Evolutionary conservation across 2,888 invertebrate genomes (phyloP).

Genomic region (Xanthorhoe spadicearia): DNA sequence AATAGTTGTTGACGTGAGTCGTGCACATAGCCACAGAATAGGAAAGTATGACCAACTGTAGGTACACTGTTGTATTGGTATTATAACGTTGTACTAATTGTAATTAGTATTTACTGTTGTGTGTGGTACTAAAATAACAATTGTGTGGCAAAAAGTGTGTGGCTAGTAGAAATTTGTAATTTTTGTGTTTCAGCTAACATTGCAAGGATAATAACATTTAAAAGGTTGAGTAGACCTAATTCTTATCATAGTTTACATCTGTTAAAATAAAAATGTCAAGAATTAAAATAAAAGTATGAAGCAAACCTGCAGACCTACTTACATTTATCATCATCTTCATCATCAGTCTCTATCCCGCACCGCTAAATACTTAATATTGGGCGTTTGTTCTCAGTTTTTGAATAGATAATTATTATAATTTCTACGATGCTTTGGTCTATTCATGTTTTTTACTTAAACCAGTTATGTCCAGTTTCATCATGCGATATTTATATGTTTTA

Average conservation of each 20-base stretch:
- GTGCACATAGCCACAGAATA: conserved; percentile 26
- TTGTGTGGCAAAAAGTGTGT: no score
- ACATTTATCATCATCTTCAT: no score
- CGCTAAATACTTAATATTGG: neutral
- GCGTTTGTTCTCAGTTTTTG: neutral
- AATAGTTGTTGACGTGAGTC: conserved; percentile 4
- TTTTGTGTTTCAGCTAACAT: no score
- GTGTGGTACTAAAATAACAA: neutral
- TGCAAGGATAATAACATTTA: no score
- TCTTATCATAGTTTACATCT: no score
- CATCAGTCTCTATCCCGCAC: no score
- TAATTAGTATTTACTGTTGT: neutral
- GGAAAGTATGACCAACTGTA: neutral
- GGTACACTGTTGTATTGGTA: neutral
- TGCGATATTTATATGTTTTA: neutral
- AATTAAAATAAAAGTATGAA: no score
- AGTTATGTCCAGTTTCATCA: neutral
- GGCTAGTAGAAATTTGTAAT: neutral
- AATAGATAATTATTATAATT: no score
- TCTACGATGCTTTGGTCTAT: neutral
- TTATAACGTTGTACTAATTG: neutral
- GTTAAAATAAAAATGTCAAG: no score
- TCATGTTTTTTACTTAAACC: neutral
- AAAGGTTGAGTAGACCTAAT: no score
- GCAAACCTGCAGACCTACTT: no score